A percentile compares a stretch with the other conserved stretches of the same genome.
These are phyloP conservation scores for Antheraea mylitta DNA, from an alignment of 1,140 invertebrate genomes.

Conservation along the genomic window DNA sequence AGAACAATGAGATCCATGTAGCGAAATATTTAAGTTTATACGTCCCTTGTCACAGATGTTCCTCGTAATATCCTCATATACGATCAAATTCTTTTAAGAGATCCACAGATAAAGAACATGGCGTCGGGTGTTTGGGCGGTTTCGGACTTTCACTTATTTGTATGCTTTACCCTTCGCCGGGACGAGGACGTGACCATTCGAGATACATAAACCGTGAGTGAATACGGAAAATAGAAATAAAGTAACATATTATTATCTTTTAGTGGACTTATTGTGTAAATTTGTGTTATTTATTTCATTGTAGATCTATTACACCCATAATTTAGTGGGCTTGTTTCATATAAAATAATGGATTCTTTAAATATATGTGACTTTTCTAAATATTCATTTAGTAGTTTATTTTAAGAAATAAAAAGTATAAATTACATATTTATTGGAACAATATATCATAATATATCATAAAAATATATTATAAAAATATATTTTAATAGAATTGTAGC, in stretches of 20 bases:
- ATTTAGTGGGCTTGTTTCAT: not conserved
- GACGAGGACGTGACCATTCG: constrained; percentile 74
- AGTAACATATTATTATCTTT: constrained; percentile 61
- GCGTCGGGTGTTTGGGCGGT: constrained; percentile 67
- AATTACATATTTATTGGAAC: no score
- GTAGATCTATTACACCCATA: not conserved
- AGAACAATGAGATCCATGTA: constrained; percentile 19
- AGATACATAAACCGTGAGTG: constrained; percentile 77
- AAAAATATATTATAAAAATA: no score
- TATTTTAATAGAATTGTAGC: no score
- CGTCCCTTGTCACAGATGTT: constrained; percentile 75
- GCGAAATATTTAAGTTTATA: constrained; percentile 69
- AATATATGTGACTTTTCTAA: not conserved
- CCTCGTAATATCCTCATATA: constrained; percentile 74
- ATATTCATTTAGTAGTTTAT: not conserved
- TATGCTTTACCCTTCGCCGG: constrained; percentile 72
- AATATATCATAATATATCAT: no score
- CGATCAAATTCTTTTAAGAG: constrained; percentile 78
- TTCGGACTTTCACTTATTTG: constrained; percentile 77
- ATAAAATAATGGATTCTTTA: not conserved
- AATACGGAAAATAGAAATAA: constrained; percentile 79
- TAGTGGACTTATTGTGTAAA: constrained; percentile 5
- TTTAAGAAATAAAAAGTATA: no score
- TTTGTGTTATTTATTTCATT: not conserved
- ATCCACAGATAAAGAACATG: constrained; percentile 74